These are phyloP conservation scores for Diarsia brunnea DNA, from an alignment of 2,888 invertebrate genomes.

Conservation along the genomic window DNA sequence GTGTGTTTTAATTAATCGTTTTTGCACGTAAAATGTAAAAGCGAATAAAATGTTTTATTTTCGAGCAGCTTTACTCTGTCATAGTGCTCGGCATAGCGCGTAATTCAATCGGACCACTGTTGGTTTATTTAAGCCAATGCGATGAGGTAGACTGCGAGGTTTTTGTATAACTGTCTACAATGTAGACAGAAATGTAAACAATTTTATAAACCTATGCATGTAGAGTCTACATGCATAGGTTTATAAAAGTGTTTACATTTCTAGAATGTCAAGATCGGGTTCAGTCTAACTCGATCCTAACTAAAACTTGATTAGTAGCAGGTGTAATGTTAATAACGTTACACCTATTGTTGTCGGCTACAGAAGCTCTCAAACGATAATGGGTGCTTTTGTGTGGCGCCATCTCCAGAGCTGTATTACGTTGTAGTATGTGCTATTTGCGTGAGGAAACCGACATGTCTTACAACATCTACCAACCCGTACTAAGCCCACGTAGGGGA, in stretches of 20 bases:
- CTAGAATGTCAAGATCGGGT: not conserved
- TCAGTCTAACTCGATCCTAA: conserved; percentile 4
- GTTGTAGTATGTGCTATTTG: no score
- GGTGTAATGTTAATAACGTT: not conserved
- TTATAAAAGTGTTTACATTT: not conserved
- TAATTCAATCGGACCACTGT: not conserved
- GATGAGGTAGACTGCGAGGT: not conserved
- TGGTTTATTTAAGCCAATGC: not conserved
- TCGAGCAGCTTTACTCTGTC: not conserved
- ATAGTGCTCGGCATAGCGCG: not conserved
- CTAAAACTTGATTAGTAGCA: conserved; percentile 2
- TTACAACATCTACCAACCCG: no score
- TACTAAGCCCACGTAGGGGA: no score
- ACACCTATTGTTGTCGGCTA: no score
- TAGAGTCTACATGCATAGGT: not conserved
- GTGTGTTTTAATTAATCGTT: not conserved
- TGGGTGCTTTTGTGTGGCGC: no score
- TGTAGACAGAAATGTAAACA: no score
- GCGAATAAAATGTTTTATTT: not conserved
- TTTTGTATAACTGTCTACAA: not conserved
- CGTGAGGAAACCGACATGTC: no score
- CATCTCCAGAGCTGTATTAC: no score
- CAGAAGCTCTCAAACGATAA: not conserved
- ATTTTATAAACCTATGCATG: no score
- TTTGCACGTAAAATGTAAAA: not conserved